These are phyloP conservation scores for Hermodice carunculata DNA, from an alignment of 2,888 invertebrate species.

Conservation along the genomic window DNA sequence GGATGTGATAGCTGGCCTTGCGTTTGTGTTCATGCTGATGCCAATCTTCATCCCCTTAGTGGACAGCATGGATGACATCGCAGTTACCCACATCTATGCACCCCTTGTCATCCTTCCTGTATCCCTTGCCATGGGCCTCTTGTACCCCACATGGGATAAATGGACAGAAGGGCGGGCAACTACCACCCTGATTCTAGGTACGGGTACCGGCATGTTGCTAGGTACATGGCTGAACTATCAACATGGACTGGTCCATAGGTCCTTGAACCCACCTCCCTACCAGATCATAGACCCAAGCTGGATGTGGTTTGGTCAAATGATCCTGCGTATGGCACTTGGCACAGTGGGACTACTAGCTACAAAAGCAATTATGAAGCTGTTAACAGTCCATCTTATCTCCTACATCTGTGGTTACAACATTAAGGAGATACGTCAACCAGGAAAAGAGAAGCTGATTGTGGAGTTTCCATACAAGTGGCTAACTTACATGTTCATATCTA, in stretches of 20 bases:
- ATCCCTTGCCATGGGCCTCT: conserved; percentile 73
- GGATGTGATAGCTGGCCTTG: conserved; percentile 87
- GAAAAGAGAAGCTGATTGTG: conserved; percentile 73
- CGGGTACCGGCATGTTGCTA: conserved; percentile 76
- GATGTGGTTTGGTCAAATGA: conserved; percentile 60
- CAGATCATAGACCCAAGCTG: conserved; percentile 84
- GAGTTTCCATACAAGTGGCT: conserved; percentile 88
- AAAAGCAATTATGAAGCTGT: conserved; percentile 76
- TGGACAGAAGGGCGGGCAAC: conserved; percentile 95
- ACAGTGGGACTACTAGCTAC: conserved; percentile 81
- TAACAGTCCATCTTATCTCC: conserved; percentile 80
- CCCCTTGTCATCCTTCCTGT: conserved; percentile 74
- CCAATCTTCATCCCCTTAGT: conserved; percentile 81
- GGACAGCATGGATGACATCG: conserved; percentile 80
- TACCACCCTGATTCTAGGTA: conserved; percentile 85
- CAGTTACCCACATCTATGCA: conserved; percentile 78
- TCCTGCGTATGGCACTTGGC: conserved; percentile 76
- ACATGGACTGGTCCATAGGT: conserved; percentile 76
- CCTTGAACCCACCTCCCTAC: conserved; percentile 77
- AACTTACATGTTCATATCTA: conserved; percentile 84
- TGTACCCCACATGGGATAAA: conserved; percentile 85
- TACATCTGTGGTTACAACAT: conserved; percentile 79
- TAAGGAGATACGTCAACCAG: conserved; percentile 74
- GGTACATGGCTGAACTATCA: conserved; percentile 90
- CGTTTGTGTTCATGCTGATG: conserved; percentile 79